Conservation (phyloP, 2,888 invertebrate genomes). For the Flexamia atlantica region DNA sequence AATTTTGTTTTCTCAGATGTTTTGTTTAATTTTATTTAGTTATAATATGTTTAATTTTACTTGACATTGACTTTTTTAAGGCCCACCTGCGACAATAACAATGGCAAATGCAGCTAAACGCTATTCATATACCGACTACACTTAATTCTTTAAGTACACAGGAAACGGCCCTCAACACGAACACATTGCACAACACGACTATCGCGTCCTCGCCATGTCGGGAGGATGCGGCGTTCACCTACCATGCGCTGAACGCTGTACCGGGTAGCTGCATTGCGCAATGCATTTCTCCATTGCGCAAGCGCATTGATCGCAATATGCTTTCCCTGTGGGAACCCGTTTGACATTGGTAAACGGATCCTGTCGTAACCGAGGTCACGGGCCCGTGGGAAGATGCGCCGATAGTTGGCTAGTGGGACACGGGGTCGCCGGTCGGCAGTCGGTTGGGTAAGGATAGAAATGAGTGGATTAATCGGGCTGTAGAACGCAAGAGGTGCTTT, state of each 20-base stretch:
- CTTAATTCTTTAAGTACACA: not conserved
- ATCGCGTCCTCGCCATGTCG: constrained; percentile 1
- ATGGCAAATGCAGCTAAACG: too few species aligned
- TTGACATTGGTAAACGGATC: constrained; percentile 43
- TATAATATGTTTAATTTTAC: too few species aligned
- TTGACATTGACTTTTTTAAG: too few species aligned
- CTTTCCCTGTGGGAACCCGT: constrained; percentile 42
- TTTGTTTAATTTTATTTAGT: too few species aligned
- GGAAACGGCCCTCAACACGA: not conserved
- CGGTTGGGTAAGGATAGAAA: not conserved
- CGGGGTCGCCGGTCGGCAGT: not conserved
- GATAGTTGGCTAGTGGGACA: constrained; percentile 5
- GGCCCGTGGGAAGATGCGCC: not conserved
- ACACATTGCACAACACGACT: constrained; percentile 14
- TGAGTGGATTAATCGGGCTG: too few species aligned
- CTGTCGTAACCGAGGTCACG: constrained; percentile 9
- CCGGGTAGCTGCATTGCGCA: constrained; percentile 7
- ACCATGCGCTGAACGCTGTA: constrained; percentile 27
- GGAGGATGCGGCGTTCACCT: constrained; percentile 16
- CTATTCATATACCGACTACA: too few species aligned
- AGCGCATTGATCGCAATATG: constrained; percentile 25
- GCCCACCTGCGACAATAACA: too few species aligned
- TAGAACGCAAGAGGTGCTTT: too few species aligned
- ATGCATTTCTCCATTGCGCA: constrained; percentile 46
- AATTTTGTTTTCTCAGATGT: too few species aligned